Percentiles rank a stretch among this genome's conserved stretches.
phyloP scores from a whole-genome alignment of 2,888 invertebrate species.

The Argyra leucocephala region DNA sequence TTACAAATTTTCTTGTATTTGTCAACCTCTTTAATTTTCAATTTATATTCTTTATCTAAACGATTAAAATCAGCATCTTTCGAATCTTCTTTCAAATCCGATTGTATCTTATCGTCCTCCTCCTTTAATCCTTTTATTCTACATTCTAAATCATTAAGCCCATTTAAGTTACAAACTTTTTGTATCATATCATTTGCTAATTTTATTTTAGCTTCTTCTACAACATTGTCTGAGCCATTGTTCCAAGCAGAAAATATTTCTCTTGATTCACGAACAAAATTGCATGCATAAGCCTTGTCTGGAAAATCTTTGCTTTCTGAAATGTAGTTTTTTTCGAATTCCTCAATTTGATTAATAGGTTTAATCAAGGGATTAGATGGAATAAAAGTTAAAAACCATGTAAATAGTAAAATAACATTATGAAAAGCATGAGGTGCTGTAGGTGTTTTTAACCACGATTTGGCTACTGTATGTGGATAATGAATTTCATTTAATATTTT shows the following conservation, averaged over 20 bases:
- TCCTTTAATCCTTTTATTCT: constrained; percentile 24
- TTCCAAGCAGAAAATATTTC: constrained; percentile 20
- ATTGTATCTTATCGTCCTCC: constrained; percentile 23
- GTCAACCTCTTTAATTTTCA: constrained; percentile 19
- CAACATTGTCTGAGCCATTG: constrained; percentile 29
- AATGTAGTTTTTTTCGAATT: constrained; percentile 20
- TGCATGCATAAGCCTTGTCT: constrained; percentile 29
- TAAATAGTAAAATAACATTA: constrained; percentile 36
- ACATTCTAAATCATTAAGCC: constrained; percentile 25
- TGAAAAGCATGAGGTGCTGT: constrained; percentile 39
- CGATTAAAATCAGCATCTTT: constrained; percentile 26
- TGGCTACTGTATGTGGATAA: constrained; percentile 38
- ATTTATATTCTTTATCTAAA: constrained; percentile 27
- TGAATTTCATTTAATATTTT: constrained; percentile 35
- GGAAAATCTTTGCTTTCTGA: constrained; percentile 25
- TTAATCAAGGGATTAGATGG: constrained; percentile 22
- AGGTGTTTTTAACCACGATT: constrained; percentile 41
- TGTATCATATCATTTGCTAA: constrained; percentile 30
- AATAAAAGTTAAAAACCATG: constrained; percentile 36
- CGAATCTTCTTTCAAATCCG: constrained; percentile 22
- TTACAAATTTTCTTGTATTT: constrained; percentile 17
- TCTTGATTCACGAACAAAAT: constrained; percentile 34
- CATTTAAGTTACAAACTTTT: constrained; percentile 26
- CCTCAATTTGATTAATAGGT: not conserved
- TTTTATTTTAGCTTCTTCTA: constrained; percentile 26